A percentile compares a stretch with the other conserved stretches of the same genome.
Conservation (phyloP, 2,113 vertebrate genomes). For the Sinocyclocheilus rhinocerous region DNA sequence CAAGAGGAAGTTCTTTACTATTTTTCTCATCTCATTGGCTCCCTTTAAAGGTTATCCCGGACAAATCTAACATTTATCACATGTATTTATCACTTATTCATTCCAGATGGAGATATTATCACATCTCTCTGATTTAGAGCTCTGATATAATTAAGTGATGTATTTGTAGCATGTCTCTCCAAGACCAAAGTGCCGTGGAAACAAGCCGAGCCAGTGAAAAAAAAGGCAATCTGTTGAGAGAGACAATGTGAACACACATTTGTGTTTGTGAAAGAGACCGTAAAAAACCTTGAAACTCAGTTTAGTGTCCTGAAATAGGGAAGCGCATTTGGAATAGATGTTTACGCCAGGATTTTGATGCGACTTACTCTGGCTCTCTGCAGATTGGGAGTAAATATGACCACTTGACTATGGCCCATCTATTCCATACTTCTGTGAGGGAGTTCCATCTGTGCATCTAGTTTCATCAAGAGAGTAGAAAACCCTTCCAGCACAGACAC, state of each 20-base stretch:
- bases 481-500: conserved; percentile 12
- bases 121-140: conserved; percentile 47
- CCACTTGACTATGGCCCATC: conserved; percentile 1
- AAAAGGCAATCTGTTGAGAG: conserved; percentile 28
- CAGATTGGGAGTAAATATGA: conserved; percentile 26
- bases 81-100: conserved; percentile 60
- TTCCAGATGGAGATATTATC: conserved; percentile 61
- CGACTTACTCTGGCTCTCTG: conserved; percentile 29
- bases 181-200: conserved; percentile 53
- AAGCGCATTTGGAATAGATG: conserved; percentile 36
- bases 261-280: conserved; percentile 30
- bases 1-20: conserved; percentile 11
- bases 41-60: conserved; percentile 52
- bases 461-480: neutral
- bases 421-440: conserved; percentile 34
- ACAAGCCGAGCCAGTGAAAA: conserved; percentile 44
- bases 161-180: conserved; percentile 60
- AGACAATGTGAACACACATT: neutral
- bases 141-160: conserved; percentile 66
- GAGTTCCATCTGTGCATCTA: conserved; percentile 33
- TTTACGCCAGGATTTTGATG: conserved; percentile 9
- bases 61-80: conserved; percentile 62
- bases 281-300: conserved; percentile 17
- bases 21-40: conserved; percentile 5
- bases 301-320: conserved; percentile 38